Evolutionary conservation across 1,140 invertebrate genomes (phyloP).

Genomic region (Procambarus clarkii): DNA sequence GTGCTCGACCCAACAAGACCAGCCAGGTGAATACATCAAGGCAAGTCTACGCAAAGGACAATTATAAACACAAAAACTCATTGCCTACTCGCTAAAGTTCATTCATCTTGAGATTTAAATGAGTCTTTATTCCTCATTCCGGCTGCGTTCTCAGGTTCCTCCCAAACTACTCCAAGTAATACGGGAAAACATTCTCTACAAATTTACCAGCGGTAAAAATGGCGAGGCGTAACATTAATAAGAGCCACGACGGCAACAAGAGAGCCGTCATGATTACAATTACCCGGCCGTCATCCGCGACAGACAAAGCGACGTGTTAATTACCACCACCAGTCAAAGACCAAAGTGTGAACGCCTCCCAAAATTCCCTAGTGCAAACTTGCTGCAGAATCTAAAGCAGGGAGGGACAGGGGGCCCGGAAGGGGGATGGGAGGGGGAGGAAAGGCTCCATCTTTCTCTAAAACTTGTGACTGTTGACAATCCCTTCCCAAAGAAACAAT

Average conservation of each 20-base stretch:
- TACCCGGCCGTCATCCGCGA: neutral
- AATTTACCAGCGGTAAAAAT: too few relatives aligned
- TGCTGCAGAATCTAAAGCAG: neutral
- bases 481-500: slow-evolving; percentile 66
- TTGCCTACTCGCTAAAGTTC: too few relatives aligned
- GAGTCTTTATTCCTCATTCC: too few relatives aligned
- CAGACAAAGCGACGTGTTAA: slow-evolving; percentile 18
- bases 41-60: too few relatives aligned
- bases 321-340: slow-evolving; percentile 11
- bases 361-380: slow-evolving; percentile 25
- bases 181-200: too few relatives aligned
- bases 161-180: too few relatives aligned
- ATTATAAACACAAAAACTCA: too few relatives aligned
- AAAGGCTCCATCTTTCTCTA: slow-evolving; percentile 23
- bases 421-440: neutral
- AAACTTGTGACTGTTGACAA: slow-evolving; percentile 59
- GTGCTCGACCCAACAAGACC: too few relatives aligned
- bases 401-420: neutral
- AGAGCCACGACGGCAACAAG: neutral
- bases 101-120: too few relatives aligned
- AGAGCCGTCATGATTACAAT: neutral
- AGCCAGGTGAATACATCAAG: too few relatives aligned
- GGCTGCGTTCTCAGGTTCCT: too few relatives aligned
- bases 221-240: neutral
- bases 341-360: neutral